Percentiles rank a stretch among this genome's conserved stretches.
phyloP scores from a whole-genome alignment of 2,113 vertebrate species.

The Zosterops hypoxanthus region DNA sequence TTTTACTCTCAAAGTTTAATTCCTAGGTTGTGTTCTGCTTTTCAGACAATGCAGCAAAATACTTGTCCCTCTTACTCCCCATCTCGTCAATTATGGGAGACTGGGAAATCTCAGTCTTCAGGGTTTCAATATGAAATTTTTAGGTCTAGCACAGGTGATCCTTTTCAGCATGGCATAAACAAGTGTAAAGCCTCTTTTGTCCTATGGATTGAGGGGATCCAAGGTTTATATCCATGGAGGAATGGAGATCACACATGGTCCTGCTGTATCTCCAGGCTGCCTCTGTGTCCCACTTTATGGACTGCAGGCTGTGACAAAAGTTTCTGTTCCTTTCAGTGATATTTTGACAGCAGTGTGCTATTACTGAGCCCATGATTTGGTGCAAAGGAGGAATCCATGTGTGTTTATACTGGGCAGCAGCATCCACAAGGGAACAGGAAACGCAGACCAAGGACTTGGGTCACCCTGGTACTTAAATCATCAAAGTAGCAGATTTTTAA shows the following conservation, averaged over 20 bases:
- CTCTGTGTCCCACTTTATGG: not conserved
- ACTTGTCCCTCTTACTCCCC: not conserved
- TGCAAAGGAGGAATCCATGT: not conserved
- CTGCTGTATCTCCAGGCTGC: not conserved
- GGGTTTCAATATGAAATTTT: not conserved
- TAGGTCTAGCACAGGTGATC: not conserved
- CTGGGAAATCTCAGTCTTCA: not conserved
- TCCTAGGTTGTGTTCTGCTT: not conserved
- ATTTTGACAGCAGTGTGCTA: rapidly evolving
- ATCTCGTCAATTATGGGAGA: not conserved
- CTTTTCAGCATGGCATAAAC: not conserved
- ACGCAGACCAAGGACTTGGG: not conserved
- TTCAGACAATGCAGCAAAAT: not conserved
- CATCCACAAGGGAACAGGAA: not conserved
- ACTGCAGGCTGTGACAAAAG: not conserved
- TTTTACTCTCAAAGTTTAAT: not conserved
- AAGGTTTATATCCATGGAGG: not conserved
- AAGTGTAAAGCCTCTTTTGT: not conserved
- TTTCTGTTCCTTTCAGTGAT: not conserved
- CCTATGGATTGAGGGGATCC: not conserved
- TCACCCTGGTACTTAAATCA: not conserved
- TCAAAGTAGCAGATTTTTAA: not conserved
- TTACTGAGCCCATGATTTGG: rapidly evolving
- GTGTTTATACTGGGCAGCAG: not conserved
- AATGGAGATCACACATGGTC: not conserved